phyloP scores from a whole-genome alignment of 2,113 vertebrate species.

The Hucho hucho region DNA sequence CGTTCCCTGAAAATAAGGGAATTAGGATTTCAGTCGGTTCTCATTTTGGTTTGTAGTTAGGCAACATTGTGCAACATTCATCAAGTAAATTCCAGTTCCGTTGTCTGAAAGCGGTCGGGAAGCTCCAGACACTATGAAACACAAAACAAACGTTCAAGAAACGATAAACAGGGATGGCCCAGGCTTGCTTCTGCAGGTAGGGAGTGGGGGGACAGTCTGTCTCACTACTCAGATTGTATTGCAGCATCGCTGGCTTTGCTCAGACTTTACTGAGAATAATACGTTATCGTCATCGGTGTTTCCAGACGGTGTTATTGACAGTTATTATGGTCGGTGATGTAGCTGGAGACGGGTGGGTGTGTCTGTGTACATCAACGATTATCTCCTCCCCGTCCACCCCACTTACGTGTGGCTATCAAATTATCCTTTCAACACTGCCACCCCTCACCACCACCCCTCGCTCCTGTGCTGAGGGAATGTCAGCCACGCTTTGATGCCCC shows the following conservation, averaged over 20 bases:
- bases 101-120: not conserved
- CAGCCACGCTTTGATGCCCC: constrained; percentile 61
- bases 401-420: constrained; percentile 43
- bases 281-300: not conserved
- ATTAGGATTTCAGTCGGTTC: too few species aligned
- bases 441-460: constrained; percentile 24
- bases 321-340: too few species aligned
- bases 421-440: constrained; percentile 33
- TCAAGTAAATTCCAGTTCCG: not conserved
- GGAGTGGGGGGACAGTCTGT: constrained; percentile 15
- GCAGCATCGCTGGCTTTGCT: too few species aligned
- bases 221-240: constrained; percentile 3
- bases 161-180: not conserved
- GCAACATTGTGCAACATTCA: not conserved
- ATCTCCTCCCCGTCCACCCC: constrained; percentile 32
- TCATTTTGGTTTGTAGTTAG: not conserved
- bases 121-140: not conserved
- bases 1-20: too few species aligned
- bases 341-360: not conserved
- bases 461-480: constrained; percentile 52
- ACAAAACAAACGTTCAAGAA: not conserved
- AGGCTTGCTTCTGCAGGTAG: constrained; percentile 14
- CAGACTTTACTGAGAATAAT: not conserved
- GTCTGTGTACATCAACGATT: constrained; percentile 31
- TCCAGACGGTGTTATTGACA: too few species aligned